Conservation (phyloP, 2,888 invertebrate species). For the Galeruca laticollis region DNA sequence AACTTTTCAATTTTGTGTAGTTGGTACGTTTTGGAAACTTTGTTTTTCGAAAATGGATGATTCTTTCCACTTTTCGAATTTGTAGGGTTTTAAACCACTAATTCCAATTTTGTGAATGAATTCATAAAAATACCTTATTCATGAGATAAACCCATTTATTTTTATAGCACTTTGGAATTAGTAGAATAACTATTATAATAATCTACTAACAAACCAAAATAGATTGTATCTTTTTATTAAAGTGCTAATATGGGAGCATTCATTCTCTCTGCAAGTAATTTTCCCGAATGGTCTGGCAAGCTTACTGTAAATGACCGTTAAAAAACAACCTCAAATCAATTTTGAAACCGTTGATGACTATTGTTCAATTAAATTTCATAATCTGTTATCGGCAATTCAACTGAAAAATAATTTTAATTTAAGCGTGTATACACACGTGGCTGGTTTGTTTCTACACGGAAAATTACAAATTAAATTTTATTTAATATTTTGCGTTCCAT, state of each 20-base stretch:
- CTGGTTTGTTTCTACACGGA: constrained; percentile 35
- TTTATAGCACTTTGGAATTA: neutral
- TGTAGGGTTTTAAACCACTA: too few relatives aligned
- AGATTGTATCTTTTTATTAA: neutral
- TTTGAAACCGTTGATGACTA: constrained; percentile 50
- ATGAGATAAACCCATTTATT: too few relatives aligned
- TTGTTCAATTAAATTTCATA: constrained; percentile 54
- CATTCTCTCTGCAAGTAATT: constrained; percentile 9
- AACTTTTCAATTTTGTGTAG: too few relatives aligned
- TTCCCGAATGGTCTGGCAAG: constrained; percentile 15
- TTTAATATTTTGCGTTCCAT: constrained; percentile 44
- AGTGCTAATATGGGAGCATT: neutral
- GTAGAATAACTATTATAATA: neutral
- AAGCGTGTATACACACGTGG: constrained; percentile 41
- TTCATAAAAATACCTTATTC: too few relatives aligned
- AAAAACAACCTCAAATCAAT: constrained; percentile 48
- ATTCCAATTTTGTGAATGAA: too few relatives aligned
- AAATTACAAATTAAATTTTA: constrained; percentile 53
- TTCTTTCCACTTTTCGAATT: too few relatives aligned
- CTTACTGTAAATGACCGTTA: constrained; percentile 26
- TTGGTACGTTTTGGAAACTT: too few relatives aligned
- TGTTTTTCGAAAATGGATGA: too few relatives aligned
- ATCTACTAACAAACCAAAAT: neutral
- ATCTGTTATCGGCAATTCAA: constrained; percentile 49
- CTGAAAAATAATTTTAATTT: constrained; percentile 55